Evolutionary conservation across 2,113 vertebrate species (phyloP).

Genomic region (Microtus richardsoni): DNA sequence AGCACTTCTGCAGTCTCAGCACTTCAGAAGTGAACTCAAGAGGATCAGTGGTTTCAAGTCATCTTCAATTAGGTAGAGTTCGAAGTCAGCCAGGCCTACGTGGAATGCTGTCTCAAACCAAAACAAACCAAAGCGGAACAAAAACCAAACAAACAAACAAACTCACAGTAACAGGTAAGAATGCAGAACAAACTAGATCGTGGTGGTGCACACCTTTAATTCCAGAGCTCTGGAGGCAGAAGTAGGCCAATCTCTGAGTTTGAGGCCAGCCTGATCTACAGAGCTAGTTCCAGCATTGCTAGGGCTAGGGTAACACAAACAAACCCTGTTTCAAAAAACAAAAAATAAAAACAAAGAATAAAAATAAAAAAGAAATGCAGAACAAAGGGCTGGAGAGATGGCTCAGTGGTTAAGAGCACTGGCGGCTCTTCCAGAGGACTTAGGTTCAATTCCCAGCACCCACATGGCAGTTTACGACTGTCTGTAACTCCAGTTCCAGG

Average conservation of each 20-base stretch:
- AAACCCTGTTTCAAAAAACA: not conserved
- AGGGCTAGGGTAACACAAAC: not conserved
- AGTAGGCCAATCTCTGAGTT: not conserved
- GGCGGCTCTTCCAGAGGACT: not conserved
- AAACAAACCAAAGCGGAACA: not conserved
- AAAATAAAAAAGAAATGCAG: too few species aligned
- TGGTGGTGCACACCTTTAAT: not conserved
- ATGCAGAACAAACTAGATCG: not conserved
- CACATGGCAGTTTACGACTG: not conserved
- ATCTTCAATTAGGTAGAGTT: not conserved
- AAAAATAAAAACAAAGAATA: too few species aligned
- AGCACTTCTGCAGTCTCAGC: too few species aligned
- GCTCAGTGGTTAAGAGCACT: not conserved
- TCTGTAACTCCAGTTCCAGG: not conserved
- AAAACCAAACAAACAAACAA: not conserved
- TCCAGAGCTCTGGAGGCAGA: not conserved
- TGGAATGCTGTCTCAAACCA: not conserved
- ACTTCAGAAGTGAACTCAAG: not conserved
- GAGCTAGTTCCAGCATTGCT: not conserved
- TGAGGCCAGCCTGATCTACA: not conserved
- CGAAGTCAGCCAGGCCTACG: not conserved
- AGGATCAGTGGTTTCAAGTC: not conserved
- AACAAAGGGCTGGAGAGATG: not conserved
- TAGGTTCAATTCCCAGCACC: not conserved
- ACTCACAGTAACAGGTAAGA: not conserved